Evolutionary conservation across 2,888 invertebrate genomes (phyloP).

Genomic region (Melinaea menophilus): DNA sequence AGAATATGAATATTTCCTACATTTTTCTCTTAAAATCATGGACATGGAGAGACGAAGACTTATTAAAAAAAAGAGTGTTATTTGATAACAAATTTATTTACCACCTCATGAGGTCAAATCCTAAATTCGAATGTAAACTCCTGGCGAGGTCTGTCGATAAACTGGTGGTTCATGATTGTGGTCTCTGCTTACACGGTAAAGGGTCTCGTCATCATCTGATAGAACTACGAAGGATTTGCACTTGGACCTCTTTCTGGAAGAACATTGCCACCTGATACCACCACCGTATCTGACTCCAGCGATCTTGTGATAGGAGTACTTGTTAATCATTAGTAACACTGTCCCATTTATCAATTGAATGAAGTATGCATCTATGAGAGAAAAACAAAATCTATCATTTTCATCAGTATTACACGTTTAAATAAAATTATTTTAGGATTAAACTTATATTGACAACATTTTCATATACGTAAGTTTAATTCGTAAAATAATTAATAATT

Average conservation of each 20-base stretch:
- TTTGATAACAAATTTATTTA: too few species aligned
- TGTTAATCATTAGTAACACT: slow-evolving; percentile 33
- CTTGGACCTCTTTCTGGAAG: slow-evolving; percentile 33
- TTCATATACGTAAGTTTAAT: too few species aligned
- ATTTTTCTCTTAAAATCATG: too few species aligned
- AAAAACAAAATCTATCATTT: neutral
- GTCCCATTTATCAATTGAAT: slow-evolving; percentile 34
- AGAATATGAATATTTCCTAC: too few species aligned
- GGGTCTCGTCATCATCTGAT: slow-evolving; percentile 27
- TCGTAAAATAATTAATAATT: too few species aligned
- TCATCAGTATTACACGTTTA: too few species aligned
- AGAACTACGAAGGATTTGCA: slow-evolving; percentile 33
- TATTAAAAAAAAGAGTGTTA: too few species aligned
- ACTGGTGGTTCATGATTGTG: slow-evolving; percentile 34
- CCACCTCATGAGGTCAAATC: neutral
- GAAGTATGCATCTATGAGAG: slow-evolving; percentile 22
- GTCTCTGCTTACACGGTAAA: slow-evolving; percentile 28
- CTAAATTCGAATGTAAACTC: slow-evolving; percentile 13
- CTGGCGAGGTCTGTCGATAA: slow-evolving; percentile 15
- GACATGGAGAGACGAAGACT: too few species aligned
- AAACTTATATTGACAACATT: too few species aligned
- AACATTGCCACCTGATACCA: slow-evolving; percentile 39
- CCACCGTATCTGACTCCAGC: slow-evolving; percentile 29
- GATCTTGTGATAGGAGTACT: slow-evolving; percentile 38
- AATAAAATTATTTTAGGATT: too few species aligned